These are phyloP conservation scores for Apodemus sylvaticus DNA, from an alignment of 2,113 vertebrate species.

Conservation along the genomic window DNA sequence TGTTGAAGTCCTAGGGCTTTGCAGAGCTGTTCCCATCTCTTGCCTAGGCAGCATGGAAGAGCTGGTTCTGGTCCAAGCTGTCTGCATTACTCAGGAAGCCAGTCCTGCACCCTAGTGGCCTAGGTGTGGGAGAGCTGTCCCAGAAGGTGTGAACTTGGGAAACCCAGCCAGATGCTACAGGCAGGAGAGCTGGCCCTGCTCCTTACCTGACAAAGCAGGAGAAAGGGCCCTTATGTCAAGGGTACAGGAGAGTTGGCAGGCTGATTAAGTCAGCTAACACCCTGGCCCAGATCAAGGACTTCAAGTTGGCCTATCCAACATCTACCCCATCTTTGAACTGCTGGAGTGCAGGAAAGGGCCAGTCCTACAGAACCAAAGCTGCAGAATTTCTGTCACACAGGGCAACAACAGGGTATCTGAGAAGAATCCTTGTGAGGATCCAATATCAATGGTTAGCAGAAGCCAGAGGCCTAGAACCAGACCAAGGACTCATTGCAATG, in stretches of 20 bases:
- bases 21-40: background rate
- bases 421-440: background rate
- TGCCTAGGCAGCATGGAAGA: background rate
- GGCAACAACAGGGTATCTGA: background rate
- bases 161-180: too few relatives aligned
- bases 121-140: background rate
- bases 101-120: background rate
- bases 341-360: background rate
- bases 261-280: background rate
- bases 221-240: too few relatives aligned
- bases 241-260: background rate
- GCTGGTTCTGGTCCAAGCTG: rapidly evolving
- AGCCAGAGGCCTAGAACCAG: background rate
- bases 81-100: background rate
- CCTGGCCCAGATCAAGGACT: background rate
- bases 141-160: too few relatives aligned
- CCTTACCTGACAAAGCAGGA: too few relatives aligned
- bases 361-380: background rate
- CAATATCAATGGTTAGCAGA: background rate
- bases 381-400: background rate
- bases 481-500: background rate
- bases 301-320: background rate
- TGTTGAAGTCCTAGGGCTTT: background rate
- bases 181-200: too few relatives aligned
- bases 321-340: background rate